Evolutionary conservation across 2,797 vertebrate genomes (phyloP), one percentile per base, ranked within the genome.

Genomic region (Psittacula echo): DNA sequence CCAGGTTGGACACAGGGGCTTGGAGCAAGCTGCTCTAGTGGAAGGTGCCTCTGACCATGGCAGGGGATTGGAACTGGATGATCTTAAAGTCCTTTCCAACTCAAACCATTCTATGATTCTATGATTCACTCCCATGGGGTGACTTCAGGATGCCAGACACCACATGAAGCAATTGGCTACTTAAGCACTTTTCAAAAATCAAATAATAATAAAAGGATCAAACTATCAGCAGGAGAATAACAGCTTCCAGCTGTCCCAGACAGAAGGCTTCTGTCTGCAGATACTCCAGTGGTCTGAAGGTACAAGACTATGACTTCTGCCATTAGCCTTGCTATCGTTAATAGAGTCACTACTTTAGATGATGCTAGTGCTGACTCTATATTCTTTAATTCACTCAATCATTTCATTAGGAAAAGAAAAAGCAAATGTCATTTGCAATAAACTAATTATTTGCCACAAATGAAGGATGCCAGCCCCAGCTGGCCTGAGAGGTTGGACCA

Each of bases 151-250:
- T 39, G 42, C 26, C 73, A 61, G 72, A 68, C 23, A 51, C n/a
- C 22, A 48, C 5, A 6, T 1, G 34, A 67, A 82, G 45, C 2
- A 8, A 77, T 26, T 0, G 0, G 41, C 32, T 62, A 29, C 34
- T 61, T 50, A 77, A 91, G 19, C 27, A 72, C 6, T 19, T 68
- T 64, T 67, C 19, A 48, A 72, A 87, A 51, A 77, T 61, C 30
- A 61, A 68, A 56, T 56, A 56, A 8, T 44, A 50, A 30, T 67
- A 48, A 56, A 93, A 77, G 12, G 32, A 94, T 64, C 45, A 41
- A 75, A 67, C 17, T 65, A 65, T 30, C 58, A 79, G 41, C 51
- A 90, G 42, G 17, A 76, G 24, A 84, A 2, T 7, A 76, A 51
- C 8, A 84, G 48, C 51, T 62, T 22, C 27, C 65, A 54, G 30